phyloP scores from a whole-genome alignment of 2,888 invertebrate species.

The Amiota mariae region DNA sequence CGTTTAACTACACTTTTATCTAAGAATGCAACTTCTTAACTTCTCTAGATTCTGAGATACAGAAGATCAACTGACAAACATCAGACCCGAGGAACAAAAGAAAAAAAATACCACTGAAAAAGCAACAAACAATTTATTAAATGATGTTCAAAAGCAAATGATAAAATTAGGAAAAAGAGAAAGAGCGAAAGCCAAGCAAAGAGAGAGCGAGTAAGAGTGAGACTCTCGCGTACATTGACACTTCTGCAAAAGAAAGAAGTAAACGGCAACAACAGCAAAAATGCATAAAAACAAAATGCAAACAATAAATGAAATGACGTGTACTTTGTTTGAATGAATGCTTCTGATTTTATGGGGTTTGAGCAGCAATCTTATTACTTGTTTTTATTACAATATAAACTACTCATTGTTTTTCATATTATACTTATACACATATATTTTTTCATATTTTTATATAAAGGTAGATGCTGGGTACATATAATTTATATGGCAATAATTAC shows the following conservation, averaged over 20 bases:
- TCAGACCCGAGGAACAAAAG: not conserved
- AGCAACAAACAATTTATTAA: not conserved
- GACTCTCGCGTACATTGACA: too few species aligned
- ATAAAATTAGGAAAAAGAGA: not conserved
- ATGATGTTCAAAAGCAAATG: not conserved
- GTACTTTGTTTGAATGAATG: constrained; percentile 15
- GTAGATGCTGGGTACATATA: too few species aligned
- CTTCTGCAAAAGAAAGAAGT: not conserved
- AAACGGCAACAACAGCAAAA: not conserved
- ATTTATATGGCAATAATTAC: too few species aligned
- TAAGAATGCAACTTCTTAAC: too few species aligned
- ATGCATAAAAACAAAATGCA: not conserved
- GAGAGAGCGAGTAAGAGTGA: too few species aligned
- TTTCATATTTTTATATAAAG: too few species aligned
- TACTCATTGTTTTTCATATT: too few species aligned
- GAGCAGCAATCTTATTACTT: too few species aligned
- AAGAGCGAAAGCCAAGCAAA: not conserved
- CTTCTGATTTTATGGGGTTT: not conserved
- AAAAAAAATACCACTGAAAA: not conserved
- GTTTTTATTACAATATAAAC: too few species aligned
- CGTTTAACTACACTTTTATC: too few species aligned
- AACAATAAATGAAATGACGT: not conserved
- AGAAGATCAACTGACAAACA: not conserved
- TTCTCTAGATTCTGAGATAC: too few species aligned
- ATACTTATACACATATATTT: too few species aligned